Evolutionary conservation across 2,113 vertebrate genomes (phyloP).

Genomic region (Toxostoma redivivum): DNA sequence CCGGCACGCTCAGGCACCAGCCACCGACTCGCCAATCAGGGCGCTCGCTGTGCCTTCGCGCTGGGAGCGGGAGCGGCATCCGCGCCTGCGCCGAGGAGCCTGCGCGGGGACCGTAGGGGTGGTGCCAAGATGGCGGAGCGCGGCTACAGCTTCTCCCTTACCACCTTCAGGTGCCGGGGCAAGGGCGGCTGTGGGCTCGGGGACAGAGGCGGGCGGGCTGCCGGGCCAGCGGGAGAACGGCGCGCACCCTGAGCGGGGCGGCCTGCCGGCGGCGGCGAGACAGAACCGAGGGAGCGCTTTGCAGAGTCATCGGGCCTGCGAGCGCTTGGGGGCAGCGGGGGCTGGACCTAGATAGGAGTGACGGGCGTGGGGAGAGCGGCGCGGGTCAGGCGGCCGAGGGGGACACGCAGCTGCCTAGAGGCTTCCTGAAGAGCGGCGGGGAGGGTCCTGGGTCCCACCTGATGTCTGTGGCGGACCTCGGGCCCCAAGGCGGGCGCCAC

Average conservation of each 20-base stretch:
- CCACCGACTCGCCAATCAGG: neutral
- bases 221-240: too few relatives aligned
- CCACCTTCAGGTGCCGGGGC: conserved; percentile 88
- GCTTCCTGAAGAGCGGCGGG: neutral
- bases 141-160: conserved; percentile 95
- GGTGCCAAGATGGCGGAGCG: conserved; percentile 90
- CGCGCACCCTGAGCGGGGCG: neutral
- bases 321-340: neutral
- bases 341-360: neutral
- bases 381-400: accelerated
- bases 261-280: accelerated
- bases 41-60: neutral
- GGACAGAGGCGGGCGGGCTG: too few relatives aligned
- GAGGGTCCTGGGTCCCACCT: neutral
- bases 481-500: neutral
- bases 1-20: accelerated
- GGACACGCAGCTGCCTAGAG: neutral
- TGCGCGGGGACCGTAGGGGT: neutral
- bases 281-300: neutral
- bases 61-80: accelerated
- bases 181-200: accelerated
- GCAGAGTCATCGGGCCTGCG: conserved; percentile 58
- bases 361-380: neutral
- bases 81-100: neutral
- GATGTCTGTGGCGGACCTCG: neutral